Percentiles rank a stretch among this genome's conserved stretches.
Evolutionary conservation across 2,797 vertebrate species (phyloP).

Genomic region (Valencia hispanica): DNA sequence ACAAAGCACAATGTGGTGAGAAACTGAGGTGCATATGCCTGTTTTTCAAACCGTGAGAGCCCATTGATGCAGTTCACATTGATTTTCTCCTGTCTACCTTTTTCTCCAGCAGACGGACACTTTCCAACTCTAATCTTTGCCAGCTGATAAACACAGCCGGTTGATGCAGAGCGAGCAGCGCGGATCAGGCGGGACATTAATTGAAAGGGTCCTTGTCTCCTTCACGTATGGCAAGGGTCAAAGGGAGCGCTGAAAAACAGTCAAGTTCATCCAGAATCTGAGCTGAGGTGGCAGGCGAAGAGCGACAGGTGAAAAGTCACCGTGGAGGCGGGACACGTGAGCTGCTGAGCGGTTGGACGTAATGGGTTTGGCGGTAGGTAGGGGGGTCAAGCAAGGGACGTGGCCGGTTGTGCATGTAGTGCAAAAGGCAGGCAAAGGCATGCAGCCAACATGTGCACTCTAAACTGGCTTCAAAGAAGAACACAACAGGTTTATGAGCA

Average conservation of each 20-base stretch:
- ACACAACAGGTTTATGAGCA: not conserved
- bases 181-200: slow-evolving; percentile 59
- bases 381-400: slow-evolving; percentile 69
- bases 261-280: slow-evolving; percentile 26
- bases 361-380: slow-evolving; percentile 69
- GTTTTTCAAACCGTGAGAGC: slow-evolving; percentile 39
- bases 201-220: slow-evolving; percentile 59
- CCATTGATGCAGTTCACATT: slow-evolving; percentile 61
- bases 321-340: slow-evolving; percentile 29
- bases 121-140: slow-evolving; percentile 48
- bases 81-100: slow-evolving; percentile 67
- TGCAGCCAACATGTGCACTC: not conserved
- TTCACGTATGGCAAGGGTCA: slow-evolving; percentile 59
- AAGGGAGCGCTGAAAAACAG: slow-evolving; percentile 9
- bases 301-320: slow-evolving; percentile 68
- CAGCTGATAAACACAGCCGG: slow-evolving; percentile 62
- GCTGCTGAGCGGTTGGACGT: slow-evolving; percentile 62
- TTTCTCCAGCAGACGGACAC: slow-evolving; percentile 51
- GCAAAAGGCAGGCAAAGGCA: not conserved
- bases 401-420: slow-evolving; percentile 18
- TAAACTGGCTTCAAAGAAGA: not conserved
- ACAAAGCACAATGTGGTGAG: slow-evolving; percentile 24
- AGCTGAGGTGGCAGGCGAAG: slow-evolving; percentile 56
- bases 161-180: slow-evolving; percentile 55
- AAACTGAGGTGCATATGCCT: slow-evolving; percentile 40